Percentiles rank a stretch among this genome's conserved stretches.
These are phyloP conservation scores for Microcebus tavaratra DNA, from an alignment of 2,113 vertebrate genomes.

Conservation along the genomic window DNA sequence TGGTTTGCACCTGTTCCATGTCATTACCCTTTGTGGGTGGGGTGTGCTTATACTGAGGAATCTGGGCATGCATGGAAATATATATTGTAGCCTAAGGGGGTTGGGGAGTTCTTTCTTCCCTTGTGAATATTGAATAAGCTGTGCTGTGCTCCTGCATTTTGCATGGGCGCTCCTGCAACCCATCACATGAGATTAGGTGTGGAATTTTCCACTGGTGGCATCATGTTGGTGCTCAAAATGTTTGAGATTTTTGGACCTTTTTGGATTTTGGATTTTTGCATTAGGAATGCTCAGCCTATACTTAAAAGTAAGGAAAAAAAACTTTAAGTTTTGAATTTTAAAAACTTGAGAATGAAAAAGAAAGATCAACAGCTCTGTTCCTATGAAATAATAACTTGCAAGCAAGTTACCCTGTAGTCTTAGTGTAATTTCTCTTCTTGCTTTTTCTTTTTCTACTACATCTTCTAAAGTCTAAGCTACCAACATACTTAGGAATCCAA, in stretches of 20 bases:
- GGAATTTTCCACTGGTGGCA: neutral
- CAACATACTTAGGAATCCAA: neutral
- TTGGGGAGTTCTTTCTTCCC: neutral
- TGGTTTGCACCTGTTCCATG: neutral
- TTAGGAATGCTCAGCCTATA: neutral
- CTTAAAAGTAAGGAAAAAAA: neutral
- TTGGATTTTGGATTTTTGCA: neutral
- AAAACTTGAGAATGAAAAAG: constrained; percentile 10
- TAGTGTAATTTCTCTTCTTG: neutral
- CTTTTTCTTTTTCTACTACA: neutral
- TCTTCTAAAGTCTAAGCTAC: neutral
- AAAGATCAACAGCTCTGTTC: neutral
- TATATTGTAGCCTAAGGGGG: neutral
- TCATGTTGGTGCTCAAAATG: neutral
- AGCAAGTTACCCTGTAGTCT: neutral
- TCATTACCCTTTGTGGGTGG: neutral
- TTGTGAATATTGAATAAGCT: neutral
- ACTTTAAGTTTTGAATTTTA: neutral
- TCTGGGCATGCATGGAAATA: neutral
- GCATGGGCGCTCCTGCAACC: neutral
- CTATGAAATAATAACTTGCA: neutral
- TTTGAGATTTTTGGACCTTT: neutral
- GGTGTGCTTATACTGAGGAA: neutral
- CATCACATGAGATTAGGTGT: neutral
- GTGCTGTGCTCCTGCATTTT: neutral